Base-by-base conservation (phyloP, 2,797 vertebrate genomes). In the Acomys russatus region DNA sequence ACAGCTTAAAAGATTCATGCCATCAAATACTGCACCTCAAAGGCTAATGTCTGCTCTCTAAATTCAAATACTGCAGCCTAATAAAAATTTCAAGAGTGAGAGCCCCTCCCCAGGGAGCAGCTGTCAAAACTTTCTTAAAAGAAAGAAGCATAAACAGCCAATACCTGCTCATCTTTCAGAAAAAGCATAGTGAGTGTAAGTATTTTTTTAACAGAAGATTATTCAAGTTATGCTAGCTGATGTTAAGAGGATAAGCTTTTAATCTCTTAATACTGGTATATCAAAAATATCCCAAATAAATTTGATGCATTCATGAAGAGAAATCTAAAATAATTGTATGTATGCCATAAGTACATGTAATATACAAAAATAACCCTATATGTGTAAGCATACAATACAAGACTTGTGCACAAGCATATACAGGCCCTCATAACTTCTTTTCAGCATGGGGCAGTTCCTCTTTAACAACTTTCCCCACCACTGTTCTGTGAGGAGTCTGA, bases 101-200 rank as follows among this genome's bases (percentile, higher is more conserved):
- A 98, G 97, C 96, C 82, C 94, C 94, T 99, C 98, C 98, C 98
- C 88, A 54, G 98, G 99, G 99, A 99, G 97, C 94, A 96, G 96
- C 99, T 99, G 99, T 99, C 99, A 99, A 99, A 98, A 94, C 97
- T 98, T 97, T 99, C 98, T 98, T 98, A 98, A 98, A 99, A 98
- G 98, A 98, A 98, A 98, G 98, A 98, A 98, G 98, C 96, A 98
- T 96, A 99, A 99, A 98, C 98, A 98, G 97, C 94, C 96, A 98
- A 97, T 96, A 97, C 87, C 95, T 95, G 44, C 97, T 98, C 91
- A 59, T 97, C 92, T 98, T 97, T 89, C 93, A 96, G 64, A 94
- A 92, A 94, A 91, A 59, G 35, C 11, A 95, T 0, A 93, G 80
- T 59, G 97, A 98, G 66, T 59, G 61, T 33, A 95, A 86, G 33